Conservation (phyloP, 2,888 invertebrate genomes). For the Epistrophe eligans region DNA sequence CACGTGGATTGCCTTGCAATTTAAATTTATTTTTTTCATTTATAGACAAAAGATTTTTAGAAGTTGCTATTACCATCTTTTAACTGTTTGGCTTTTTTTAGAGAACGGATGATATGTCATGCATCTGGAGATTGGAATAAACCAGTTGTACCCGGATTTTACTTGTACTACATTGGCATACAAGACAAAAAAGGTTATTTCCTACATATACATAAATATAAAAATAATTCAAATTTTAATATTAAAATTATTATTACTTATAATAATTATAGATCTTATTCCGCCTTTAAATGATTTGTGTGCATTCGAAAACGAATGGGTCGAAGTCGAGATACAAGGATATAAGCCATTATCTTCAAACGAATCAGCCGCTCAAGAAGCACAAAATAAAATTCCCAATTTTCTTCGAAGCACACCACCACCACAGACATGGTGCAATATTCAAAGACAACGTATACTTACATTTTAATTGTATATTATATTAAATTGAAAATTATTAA, state of each 20-base stretch:
- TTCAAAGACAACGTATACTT: conserved; percentile 56
- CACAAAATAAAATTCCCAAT: conserved; percentile 79
- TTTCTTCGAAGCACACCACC: conserved; percentile 81
- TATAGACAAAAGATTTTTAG: not conserved
- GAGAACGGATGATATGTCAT: conserved; percentile 93
- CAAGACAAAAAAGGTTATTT: conserved; percentile 84
- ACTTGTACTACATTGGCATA: conserved; percentile 93
- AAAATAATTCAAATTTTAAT: not conserved
- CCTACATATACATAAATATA: not conserved
- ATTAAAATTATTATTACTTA: not conserved
- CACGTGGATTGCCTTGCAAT: no score
- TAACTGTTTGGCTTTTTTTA: conserved; percentile 77
- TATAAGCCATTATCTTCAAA: conserved; percentile 80
- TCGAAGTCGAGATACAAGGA: conserved; percentile 91
- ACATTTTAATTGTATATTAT: no score
- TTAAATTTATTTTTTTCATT: no score
- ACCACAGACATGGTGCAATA: conserved; percentile 81
- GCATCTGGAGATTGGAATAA: conserved; percentile 94
- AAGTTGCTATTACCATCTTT: not conserved
- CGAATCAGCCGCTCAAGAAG: conserved; percentile 77
- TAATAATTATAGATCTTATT: conserved; percentile 85
- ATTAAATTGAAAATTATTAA: not conserved
- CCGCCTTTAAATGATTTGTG: conserved; percentile 90
- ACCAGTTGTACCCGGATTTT: conserved; percentile 95
- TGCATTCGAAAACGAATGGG: conserved; percentile 95